Evolutionary conservation across 2,113 vertebrate species (phyloP).

Genomic region (Aythya baeri): DNA sequence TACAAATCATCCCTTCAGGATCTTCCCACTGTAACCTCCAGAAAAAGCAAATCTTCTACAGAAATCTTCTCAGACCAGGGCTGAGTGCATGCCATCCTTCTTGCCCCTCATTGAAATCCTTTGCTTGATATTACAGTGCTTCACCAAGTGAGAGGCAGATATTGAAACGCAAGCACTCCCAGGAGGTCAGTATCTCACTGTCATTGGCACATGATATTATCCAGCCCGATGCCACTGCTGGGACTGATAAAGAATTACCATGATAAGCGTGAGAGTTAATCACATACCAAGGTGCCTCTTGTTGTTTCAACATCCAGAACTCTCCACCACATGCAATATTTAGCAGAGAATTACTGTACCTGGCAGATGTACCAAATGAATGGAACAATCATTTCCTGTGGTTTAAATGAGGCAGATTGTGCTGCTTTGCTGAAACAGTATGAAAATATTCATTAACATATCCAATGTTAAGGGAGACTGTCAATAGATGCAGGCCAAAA

Average conservation of each 20-base stretch:
- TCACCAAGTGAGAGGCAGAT: neutral
- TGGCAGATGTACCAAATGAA: neutral
- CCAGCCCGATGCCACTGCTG: neutral
- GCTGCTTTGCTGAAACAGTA: neutral
- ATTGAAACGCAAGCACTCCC: neutral
- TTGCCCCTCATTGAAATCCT: neutral
- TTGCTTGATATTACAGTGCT: neutral
- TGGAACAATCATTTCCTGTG: neutral
- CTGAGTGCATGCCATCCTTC: neutral
- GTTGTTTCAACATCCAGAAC: neutral
- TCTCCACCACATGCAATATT: neutral
- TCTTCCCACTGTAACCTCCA: neutral
- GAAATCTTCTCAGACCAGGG: too few relatives aligned
- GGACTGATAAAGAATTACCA: neutral
- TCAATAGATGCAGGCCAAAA: neutral
- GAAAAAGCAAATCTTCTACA: neutral
- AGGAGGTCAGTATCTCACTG: rapidly evolving
- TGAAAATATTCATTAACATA: neutral
- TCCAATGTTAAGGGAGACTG: neutral
- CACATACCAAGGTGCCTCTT: neutral
- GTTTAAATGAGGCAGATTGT: neutral
- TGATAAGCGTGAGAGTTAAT: neutral
- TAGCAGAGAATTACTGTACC: neutral
- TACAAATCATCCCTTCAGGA: neutral
- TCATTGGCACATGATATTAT: rapidly evolving